A percentile compares a stretch with the other conserved stretches of the same genome.
Conservation (phyloP, 2,888 invertebrate species). For the Schrankia costaestrigalis region DNA sequence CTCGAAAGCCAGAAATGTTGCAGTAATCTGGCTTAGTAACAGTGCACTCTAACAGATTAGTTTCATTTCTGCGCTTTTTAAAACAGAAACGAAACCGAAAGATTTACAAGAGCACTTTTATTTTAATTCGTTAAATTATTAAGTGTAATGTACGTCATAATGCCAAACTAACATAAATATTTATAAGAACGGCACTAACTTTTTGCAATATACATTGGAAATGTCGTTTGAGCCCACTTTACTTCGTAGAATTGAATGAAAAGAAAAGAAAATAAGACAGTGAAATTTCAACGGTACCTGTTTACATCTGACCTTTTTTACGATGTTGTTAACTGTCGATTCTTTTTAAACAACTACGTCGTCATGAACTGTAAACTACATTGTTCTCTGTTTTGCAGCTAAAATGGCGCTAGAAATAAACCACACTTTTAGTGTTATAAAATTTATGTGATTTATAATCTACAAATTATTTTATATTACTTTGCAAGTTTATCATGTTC, state of each 20-base stretch:
- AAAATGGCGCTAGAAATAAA: slow-evolving; percentile 53
- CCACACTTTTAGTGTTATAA: too few relatives aligned
- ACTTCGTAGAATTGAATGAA: slow-evolving; percentile 36
- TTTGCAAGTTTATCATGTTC: too few relatives aligned
- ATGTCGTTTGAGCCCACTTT: slow-evolving; percentile 19
- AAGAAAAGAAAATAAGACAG: slow-evolving; percentile 59
- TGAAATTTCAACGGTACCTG: slow-evolving; percentile 72
- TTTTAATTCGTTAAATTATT: too few relatives aligned
- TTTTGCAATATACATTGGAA: slow-evolving; percentile 5
- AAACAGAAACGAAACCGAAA: too few relatives aligned
- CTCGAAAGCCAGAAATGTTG: slow-evolving; percentile 12
- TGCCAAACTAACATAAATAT: too few relatives aligned
- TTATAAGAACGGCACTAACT: slow-evolving; percentile 13
- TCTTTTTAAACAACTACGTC: slow-evolving; percentile 77
- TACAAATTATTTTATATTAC: too few relatives aligned
- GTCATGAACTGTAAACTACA: slow-evolving; percentile 73
- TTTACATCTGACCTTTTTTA: slow-evolving; percentile 73
- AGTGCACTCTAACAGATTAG: slow-evolving; percentile 27
- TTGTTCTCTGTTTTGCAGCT: slow-evolving; percentile 60
- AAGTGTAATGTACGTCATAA: too few relatives aligned
- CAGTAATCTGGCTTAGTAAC: slow-evolving; percentile 7
- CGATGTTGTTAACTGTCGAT: slow-evolving; percentile 77
- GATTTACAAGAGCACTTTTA: too few relatives aligned
- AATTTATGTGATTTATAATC: too few relatives aligned
- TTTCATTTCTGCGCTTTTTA: slow-evolving; percentile 18